Percentiles rank a stretch among this genome's conserved stretches.
Conservation (phyloP, 92 coral and sea anemone species). For the Porites evermanni region DNA sequence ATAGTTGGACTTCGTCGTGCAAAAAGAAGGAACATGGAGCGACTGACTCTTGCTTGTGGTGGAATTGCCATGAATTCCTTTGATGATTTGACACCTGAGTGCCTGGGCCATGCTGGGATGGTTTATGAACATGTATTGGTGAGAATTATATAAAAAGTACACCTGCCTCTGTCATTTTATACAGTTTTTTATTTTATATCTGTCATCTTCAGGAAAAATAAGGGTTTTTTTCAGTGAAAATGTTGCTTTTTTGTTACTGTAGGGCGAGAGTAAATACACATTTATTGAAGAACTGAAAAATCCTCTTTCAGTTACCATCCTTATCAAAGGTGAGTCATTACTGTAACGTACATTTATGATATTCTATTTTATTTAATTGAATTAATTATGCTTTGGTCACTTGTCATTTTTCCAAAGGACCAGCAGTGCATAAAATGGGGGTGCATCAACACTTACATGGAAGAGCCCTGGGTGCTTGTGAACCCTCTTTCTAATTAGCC, state of each 20-base stretch:
- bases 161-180: not conserved
- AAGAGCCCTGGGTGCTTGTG: no score
- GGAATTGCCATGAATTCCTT: slow-evolving; percentile 97
- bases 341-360: not conserved
- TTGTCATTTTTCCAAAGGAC: no score
- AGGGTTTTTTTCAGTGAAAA: not conserved
- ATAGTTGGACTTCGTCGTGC: slow-evolving; percentile 97
- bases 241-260: not conserved
- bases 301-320: slow-evolving; percentile 94
- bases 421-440: no score
- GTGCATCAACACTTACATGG: no score
- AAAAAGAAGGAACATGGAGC: slow-evolving; percentile 99
- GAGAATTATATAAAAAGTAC: slow-evolving; percentile 19
- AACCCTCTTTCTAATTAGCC: no score
- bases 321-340: slow-evolving; percentile 84
- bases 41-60: slow-evolving; percentile 98
- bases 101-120: slow-evolving; percentile 92
- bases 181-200: not conserved
- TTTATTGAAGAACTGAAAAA: slow-evolving; percentile 94
- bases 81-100: slow-evolving; percentile 88
- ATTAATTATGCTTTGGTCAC: not conserved
- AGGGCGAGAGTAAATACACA: slow-evolving; percentile 98
- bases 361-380: no score
- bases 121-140: slow-evolving; percentile 99
- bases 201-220: not conserved